Conservation (phyloP, 2,888 invertebrate species). For the Prenolepis imparis region DNA sequence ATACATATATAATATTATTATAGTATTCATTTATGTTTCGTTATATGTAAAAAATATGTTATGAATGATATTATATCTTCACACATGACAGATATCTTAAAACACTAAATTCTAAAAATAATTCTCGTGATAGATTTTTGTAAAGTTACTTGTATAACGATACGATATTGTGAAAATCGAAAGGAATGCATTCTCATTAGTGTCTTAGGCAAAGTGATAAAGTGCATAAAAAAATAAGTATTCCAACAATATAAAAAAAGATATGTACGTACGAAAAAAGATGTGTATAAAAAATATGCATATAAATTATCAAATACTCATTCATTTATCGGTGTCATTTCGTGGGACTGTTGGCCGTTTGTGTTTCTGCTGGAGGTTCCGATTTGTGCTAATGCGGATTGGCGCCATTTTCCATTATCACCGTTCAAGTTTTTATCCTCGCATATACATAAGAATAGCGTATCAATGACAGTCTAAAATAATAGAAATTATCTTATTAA, state of each 20-base stretch:
- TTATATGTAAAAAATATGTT: slow-evolving; percentile 34
- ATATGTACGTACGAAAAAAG: slow-evolving; percentile 47
- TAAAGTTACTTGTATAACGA: slow-evolving; percentile 25
- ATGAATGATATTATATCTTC: slow-evolving; percentile 2
- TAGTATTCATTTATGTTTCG: background rate
- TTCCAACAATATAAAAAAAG: slow-evolving; percentile 30
- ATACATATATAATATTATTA: slow-evolving; percentile 1
- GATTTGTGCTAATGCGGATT: slow-evolving; percentile 82
- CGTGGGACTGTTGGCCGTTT: slow-evolving; percentile 85
- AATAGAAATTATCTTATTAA: slow-evolving; percentile 29
- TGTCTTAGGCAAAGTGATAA: slow-evolving; percentile 14
- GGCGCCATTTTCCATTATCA: slow-evolving; percentile 88
- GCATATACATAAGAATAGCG: slow-evolving; percentile 97
- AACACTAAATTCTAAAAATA: slow-evolving; percentile 6
- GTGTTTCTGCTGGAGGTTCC: slow-evolving; percentile 75
- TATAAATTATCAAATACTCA: slow-evolving; percentile 57
- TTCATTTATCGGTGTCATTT: slow-evolving; percentile 86
- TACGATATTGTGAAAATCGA: background rate
- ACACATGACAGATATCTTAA: slow-evolving; percentile 13
- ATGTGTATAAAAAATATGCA: slow-evolving; percentile 46
- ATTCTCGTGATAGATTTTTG: background rate
- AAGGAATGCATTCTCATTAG: background rate
- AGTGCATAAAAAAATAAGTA: slow-evolving; percentile 21
- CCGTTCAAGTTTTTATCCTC: slow-evolving; percentile 96
- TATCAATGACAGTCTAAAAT: slow-evolving; percentile 96